Evolutionary conservation across 2,797 vertebrate genomes (phyloP).

Genomic region (Nasua narica): DNA sequence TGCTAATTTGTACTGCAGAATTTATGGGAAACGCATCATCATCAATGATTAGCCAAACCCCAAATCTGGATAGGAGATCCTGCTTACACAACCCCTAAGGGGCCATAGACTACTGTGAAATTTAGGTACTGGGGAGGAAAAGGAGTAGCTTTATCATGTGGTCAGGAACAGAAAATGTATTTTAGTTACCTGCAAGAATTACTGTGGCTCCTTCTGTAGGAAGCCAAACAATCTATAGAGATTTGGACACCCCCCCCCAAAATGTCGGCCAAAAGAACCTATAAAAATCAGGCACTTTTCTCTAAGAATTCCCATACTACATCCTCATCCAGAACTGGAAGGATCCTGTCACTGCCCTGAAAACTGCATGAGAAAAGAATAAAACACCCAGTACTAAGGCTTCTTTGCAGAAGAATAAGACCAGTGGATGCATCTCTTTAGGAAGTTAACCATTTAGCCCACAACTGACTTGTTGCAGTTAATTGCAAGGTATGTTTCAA

Average conservation of each 20-base stretch:
- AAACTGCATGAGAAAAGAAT: conserved; percentile 67
- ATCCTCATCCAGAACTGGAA: conserved; percentile 67
- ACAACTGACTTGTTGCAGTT: conserved; percentile 66
- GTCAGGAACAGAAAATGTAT: background rate
- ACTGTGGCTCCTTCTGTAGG: background rate
- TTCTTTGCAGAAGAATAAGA: conserved; percentile 72
- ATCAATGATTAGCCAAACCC: background rate
- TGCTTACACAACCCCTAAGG: background rate
- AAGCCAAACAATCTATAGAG: background rate
- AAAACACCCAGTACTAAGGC: conserved; percentile 66
- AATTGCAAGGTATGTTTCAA: conserved; percentile 69
- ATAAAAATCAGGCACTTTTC: background rate
- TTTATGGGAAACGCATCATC: background rate
- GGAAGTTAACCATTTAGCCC: conserved; percentile 66
- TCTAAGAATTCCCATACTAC: conserved; percentile 70
- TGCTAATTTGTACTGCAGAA: background rate
- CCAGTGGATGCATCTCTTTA: conserved; percentile 62
- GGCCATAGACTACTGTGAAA: background rate
- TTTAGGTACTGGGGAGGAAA: background rate
- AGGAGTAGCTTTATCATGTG: background rate
- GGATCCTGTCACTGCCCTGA: conserved; percentile 52
- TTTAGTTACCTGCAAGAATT: background rate
- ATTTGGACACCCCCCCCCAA: background rate
- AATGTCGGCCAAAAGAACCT: background rate
- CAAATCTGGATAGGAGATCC: background rate